Conservation (phyloP, 2,888 invertebrate species). For the Heteropelma amictum region DNA sequence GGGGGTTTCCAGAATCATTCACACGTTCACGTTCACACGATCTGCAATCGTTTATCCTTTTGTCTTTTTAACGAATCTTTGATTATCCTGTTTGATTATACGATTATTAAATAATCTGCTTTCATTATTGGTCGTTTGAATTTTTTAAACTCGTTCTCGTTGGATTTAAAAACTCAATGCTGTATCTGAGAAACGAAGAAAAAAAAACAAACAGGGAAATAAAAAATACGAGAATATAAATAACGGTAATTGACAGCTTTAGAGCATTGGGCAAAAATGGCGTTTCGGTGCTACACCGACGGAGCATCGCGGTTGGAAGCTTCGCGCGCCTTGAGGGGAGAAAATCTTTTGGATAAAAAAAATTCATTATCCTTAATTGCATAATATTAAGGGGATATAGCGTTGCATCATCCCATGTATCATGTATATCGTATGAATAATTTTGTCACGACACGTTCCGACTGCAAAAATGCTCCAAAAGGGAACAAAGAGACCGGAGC, state of each 20-base stretch:
- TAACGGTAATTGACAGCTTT: not conserved
- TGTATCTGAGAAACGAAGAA: constrained; percentile 37
- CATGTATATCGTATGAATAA: constrained; percentile 1
- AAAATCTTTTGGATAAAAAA: constrained; percentile 35
- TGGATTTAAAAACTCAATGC: constrained; percentile 21
- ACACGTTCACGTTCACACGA: constrained; percentile 27
- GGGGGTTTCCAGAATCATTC: constrained; percentile 10
- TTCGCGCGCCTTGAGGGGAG: constrained; percentile 12
- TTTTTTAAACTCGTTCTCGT: constrained; percentile 4
- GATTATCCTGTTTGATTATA: constrained; percentile 42
- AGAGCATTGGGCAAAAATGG: constrained; percentile 1
- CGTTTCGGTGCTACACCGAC: too few relatives aligned
- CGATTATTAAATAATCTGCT: constrained; percentile 16
- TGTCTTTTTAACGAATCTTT: constrained; percentile 39
- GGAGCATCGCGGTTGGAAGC: too few relatives aligned
- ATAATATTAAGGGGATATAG: constrained; percentile 12
- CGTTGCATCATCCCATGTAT: constrained; percentile 18
- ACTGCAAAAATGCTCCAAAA: too few relatives aligned
- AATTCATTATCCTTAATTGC: constrained; percentile 23
- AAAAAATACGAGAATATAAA: constrained; percentile 3
- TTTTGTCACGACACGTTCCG: too few relatives aligned
- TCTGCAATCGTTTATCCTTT: constrained; percentile 41
- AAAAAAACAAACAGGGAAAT: constrained; percentile 25
- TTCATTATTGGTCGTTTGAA: constrained; percentile 11
- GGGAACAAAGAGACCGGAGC: constrained; percentile 1